Base-by-base conservation (phyloP, 2,113 vertebrate genomes). In the Nyctereutes procyonoides region DNA sequence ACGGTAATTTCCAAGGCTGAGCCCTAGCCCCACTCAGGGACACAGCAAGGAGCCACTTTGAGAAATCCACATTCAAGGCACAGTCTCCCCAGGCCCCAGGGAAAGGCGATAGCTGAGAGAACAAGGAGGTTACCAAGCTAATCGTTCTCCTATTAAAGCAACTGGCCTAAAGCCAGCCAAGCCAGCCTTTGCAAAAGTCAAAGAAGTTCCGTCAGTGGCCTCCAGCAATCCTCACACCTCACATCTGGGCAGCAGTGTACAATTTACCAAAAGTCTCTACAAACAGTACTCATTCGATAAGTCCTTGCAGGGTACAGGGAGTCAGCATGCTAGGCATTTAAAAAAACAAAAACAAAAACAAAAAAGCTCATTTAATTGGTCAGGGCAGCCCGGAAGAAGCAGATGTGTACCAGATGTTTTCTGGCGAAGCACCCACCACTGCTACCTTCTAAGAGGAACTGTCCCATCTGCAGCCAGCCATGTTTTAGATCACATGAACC, bases 41-140 rank as follows among this genome's bases (percentile, higher is more conserved):
- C 94, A 53, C 94, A 96, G 96, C 88, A n/a, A 77, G 95, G 58
- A 86, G 80, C 88, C 94, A 95, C 91, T 95, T 30, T 77, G 67
- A 91, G 82, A 88, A 74, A 93, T 76, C 93, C 84, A 85, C 81
- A 92, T 79, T 90, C 90, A 56, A 96, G 38, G 13, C 93, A 83
- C 92, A 65, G 62, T 80, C 9, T 90, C 24, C 58, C 58, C 60
- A 93, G 74, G n/a, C 79, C 63, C 74, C 80, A 73, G 80, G 80
- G 76, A 96, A 93, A 96, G 1, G 9, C 38, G 86, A 83, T 51
- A 69, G 92, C 58, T 65, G 38, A 91, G 48, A 67, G 93, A 84
- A 95, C 63, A 48, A 65, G 88, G 74, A 95, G 92, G 92, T 93
- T 51, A 87, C 96, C 86, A 80, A 83, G 43, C 62, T 95, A 95